Base-by-base conservation (phyloP, 30 jellyfish, hydroid and myxozoan species). In the Nemopilema nomurai region DNA sequence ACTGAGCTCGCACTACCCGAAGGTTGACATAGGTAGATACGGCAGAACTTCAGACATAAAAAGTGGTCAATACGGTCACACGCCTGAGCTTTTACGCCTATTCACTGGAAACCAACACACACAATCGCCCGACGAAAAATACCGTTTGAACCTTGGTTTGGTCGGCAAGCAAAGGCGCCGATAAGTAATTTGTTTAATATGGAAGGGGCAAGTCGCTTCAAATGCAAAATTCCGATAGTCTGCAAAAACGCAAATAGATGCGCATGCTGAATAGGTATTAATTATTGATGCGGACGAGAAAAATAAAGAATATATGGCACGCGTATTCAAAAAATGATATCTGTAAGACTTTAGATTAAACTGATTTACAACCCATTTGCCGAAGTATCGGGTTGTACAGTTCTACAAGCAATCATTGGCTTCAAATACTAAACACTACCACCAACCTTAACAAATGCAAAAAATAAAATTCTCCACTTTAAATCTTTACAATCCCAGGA, bases 121-220 rank as follows among this genome's bases (percentile, higher is more conserved):
- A 3, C 57, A 41, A 41, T 3, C 13, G 9, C 13, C 23, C 20
- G n/a, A 67, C 23, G 7, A 7, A 67, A 67, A 29, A 20, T 7
- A 67, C 17, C 41, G 32, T 67, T 23, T 67, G 30, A 29, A 18
- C 1, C 76, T 67, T 67, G 76, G 19, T 67, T 23, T 67, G 17
- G 8, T 67, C 41, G 33, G 23, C 76, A 67, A 33, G 41, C 76
- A 67, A 67, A 67, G 76, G 76, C 76, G 76, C 76, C 76, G 41
- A 67, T 19, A 3, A n/a, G 51, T 33, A 67, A n/a, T 7, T 67
- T 20, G 23, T 19, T 67, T 19, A 23, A 33, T 6, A 18, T 8
- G 76, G 76, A 17, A 29, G 23, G 23, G 51, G 21, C 6, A 23
- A 20, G 51, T 27, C 68, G 57, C 13, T 41, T 41, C 57, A 41